These are phyloP conservation scores for Chrysocyon brachyurus DNA, from an alignment of 2,797 vertebrate species.

Conservation along the genomic window DNA sequence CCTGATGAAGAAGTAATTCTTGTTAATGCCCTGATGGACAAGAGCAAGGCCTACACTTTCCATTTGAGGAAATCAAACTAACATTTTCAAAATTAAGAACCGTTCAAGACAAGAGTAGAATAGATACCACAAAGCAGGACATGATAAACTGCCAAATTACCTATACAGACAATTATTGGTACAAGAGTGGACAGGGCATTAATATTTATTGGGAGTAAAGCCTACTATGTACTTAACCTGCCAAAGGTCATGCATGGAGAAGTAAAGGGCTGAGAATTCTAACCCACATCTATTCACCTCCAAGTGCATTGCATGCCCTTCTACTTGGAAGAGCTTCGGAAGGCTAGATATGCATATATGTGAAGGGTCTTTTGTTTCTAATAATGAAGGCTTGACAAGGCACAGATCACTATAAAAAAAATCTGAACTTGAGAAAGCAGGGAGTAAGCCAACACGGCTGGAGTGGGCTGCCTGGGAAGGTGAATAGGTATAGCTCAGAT, in stretches of 20 bases:
- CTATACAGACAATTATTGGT: neutral
- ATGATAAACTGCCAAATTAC: neutral
- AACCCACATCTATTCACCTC: neutral
- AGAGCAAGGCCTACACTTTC: neutral
- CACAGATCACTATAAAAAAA: neutral
- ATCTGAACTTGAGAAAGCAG: neutral
- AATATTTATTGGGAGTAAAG: neutral
- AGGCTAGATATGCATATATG: rapidly evolving
- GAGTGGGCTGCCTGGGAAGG: neutral
- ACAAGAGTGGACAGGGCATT: neutral
- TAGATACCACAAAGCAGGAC: neutral
- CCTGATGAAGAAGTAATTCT: neutral
- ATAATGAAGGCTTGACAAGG: neutral
- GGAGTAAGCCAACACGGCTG: neutral
- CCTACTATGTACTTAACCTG: neutral
- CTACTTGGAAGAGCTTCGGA: neutral
- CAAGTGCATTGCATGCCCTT: neutral
- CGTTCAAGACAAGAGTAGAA: neutral
- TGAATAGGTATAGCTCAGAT: too few relatives aligned
- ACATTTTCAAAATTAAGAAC: neutral
- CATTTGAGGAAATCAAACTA: neutral
- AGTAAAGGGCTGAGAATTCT: neutral
- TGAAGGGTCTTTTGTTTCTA: neutral
- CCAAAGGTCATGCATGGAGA: neutral
- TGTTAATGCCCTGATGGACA: neutral